phyloP scores from a whole-genome alignment of 2,888 invertebrate species.

The Diarsia dahlii region DNA sequence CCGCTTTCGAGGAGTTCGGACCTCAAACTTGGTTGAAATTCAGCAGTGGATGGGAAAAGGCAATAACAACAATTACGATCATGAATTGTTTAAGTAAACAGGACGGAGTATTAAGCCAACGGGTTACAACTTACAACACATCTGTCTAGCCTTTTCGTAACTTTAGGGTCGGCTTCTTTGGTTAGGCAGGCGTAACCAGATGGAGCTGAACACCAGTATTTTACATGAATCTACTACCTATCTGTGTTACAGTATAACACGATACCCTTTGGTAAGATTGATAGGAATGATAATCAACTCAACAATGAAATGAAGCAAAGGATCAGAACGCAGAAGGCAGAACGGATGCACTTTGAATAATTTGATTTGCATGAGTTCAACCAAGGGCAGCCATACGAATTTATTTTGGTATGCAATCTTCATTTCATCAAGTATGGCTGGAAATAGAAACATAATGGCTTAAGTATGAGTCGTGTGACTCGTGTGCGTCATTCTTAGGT shows the following conservation, averaged over 20 bases:
- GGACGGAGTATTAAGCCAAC: background rate
- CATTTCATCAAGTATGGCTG: slow-evolving; percentile 9
- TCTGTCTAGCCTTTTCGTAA: background rate
- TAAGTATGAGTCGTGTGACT: background rate
- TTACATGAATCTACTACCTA: background rate
- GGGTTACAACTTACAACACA: background rate
- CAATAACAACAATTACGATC: background rate
- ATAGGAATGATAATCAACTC: background rate
- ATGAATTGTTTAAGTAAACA: background rate
- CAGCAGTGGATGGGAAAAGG: background rate
- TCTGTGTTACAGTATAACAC: background rate
- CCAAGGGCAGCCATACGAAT: slow-evolving; percentile 8
- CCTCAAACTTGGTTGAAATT: too few relatives aligned
- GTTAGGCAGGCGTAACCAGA: background rate
- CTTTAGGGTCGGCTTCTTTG: background rate
- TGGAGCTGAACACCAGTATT: background rate
- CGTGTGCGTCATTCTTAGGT: slow-evolving; percentile 15
- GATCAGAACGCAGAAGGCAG: background rate
- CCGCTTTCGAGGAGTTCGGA: too few relatives aligned
- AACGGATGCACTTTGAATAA: slow-evolving; percentile 14
- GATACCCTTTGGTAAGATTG: background rate
- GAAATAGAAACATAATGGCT: slow-evolving; percentile 24
- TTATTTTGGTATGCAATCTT: slow-evolving; percentile 18
- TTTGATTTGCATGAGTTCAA: slow-evolving; percentile 26
- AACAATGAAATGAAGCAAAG: slow-evolving; percentile 10